Evolutionary conservation across 2,113 vertebrate genomes (phyloP).

Genomic region (Arothron firmamentum): DNA sequence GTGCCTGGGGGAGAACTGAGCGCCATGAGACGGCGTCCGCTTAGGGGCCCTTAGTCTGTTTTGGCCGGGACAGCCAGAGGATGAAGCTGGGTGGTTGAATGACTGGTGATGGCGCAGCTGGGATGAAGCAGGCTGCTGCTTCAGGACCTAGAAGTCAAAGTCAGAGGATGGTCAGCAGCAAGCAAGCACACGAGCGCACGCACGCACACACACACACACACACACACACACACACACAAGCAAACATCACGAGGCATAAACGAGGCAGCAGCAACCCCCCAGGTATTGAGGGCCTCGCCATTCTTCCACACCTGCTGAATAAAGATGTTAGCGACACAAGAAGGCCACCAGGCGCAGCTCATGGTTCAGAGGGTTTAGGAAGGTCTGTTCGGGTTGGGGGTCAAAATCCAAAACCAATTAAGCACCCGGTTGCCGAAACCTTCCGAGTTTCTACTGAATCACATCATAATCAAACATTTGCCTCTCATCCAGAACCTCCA

Average conservation of each 20-base stretch:
- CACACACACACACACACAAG: neutral
- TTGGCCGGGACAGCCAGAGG: slow-evolving; percentile 25
- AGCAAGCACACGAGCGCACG: slow-evolving; percentile 30
- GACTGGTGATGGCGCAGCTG: slow-evolving; percentile 58
- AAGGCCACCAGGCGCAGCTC: slow-evolving; percentile 7
- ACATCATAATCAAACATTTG: no score
- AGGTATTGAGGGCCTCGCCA: neutral
- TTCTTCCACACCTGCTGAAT: slow-evolving; percentile 25
- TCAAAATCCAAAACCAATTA: no score
- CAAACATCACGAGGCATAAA: slow-evolving; percentile 4
- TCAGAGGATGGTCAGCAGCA: slow-evolving; percentile 64
- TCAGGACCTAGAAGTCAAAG: slow-evolving; percentile 70
- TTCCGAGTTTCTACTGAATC: no score
- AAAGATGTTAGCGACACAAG: slow-evolving; percentile 11
- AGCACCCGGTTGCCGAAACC: no score
- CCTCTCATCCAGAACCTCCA: no score
- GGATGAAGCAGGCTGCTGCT: slow-evolving; percentile 60
- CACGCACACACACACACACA: slow-evolving; percentile 3
- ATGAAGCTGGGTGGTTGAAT: slow-evolving; percentile 57
- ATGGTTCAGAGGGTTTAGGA: no score
- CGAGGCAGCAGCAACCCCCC: no score
- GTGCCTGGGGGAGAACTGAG: slow-evolving; percentile 22
- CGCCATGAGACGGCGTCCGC: slow-evolving; percentile 34
- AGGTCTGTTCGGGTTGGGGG: no score
- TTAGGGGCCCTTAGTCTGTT: slow-evolving; percentile 27